Base-by-base conservation (phyloP, 2,113 vertebrate genomes). In the Tauraco erythrolophus region DNA sequence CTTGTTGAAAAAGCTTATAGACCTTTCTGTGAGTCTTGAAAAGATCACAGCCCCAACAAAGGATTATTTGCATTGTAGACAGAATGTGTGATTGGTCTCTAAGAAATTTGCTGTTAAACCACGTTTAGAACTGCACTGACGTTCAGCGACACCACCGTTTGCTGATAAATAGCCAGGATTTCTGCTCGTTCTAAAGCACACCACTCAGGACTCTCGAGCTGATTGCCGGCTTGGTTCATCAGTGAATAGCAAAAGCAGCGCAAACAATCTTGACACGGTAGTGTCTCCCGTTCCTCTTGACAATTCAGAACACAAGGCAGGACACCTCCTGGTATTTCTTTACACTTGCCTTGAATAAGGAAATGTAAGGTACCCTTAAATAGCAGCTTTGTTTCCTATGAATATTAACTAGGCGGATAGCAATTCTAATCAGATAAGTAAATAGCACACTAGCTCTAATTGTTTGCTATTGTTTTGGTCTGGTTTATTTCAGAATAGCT, bases 1-100 rank as follows among this genome's bases (percentile, higher is more conserved):
- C 23, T 65, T 3, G 0, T 0, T 48, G 19, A 45, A 87, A 77
- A 81, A 83, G 8, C 54, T 3, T 14, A 2, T 1, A 91, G 70
- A 61, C 10, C n/a, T 68, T 79, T 66, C 19, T 23, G 18, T 35
- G 15, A 70, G 21, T 35, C 46, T 43, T 46, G 45, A 71, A 81
- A 65, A 66, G 50, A 50, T 30, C 51, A 45, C 19, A 74, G 43
- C 5, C 15, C 31, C 6, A 60, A n/a, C 9, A 72, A 61, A 84
- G n/a, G 7, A 88, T 57, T 65, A 76, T 57, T 92, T 68, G 51
- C 31, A 48, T 33, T 45, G n/a, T 19, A 77, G 4, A 31, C 4
- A 39, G 22, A 69, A 92, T 28, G 60, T 3, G 2, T 14, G 12
- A 45, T 6, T 41, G 18, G 80, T 56, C 23, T 62, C 25, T 54